These are phyloP conservation scores for Lipophrys pholis DNA, from an alignment of 2,113 vertebrate species.

Conservation along the genomic window DNA sequence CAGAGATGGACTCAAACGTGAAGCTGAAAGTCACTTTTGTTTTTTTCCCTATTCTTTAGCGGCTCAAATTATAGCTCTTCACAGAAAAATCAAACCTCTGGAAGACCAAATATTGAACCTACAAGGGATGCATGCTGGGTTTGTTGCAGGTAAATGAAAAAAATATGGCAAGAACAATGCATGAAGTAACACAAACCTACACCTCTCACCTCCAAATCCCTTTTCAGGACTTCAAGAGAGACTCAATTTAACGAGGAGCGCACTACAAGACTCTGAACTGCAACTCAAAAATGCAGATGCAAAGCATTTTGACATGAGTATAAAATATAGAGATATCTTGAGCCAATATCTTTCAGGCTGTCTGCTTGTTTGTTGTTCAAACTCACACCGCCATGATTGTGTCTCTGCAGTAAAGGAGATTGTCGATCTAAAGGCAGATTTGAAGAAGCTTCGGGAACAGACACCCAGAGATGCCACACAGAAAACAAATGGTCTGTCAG, in stretches of 20 bases:
- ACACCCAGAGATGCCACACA: neutral
- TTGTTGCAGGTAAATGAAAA: constrained; percentile 29
- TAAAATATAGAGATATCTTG: neutral
- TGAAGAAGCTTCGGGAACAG: constrained; percentile 5
- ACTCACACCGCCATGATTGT: neutral
- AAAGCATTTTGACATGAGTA: constrained; percentile 29
- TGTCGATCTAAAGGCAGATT: constrained; percentile 1
- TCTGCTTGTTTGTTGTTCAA: neutral
- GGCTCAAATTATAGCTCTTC: constrained; percentile 51
- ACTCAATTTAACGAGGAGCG: constrained; percentile 3
- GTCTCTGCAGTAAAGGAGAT: constrained; percentile 46
- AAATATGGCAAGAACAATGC: neutral
- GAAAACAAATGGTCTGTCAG: constrained; percentile 26
- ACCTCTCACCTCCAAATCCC: neutral
- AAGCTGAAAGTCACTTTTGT: neutral
- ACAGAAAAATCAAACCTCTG: constrained; percentile 28
- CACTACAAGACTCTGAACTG: constrained; percentile 49
- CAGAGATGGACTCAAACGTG: neutral
- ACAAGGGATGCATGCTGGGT: constrained; percentile 3
- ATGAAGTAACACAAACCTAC: neutral
- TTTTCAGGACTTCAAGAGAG: constrained; percentile 43
- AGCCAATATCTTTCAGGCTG: neutral
- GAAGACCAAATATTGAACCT: constrained; percentile 16
- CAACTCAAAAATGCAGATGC: constrained; percentile 10
- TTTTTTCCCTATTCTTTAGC: constrained; percentile 25